phyloP scores from a whole-genome alignment of 2,888 invertebrate species.

The Drosophila anomalata region DNA sequence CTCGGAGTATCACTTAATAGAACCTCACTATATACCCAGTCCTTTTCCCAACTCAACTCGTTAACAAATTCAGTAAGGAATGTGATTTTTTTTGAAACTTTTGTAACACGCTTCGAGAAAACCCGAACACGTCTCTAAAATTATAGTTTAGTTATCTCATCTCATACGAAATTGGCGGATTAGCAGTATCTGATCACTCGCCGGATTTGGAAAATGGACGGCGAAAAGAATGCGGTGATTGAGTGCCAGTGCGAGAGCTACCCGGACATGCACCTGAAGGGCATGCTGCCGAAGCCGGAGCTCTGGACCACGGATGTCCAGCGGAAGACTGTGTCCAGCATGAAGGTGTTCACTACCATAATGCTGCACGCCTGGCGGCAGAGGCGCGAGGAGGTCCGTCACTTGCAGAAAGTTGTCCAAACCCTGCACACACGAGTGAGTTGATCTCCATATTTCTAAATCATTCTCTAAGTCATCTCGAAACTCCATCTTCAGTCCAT shows the following conservation, averaged over 20 bases:
- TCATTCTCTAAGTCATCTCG: neutral
- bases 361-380: slow-evolving; percentile 81
- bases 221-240: slow-evolving; percentile 6
- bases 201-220: slow-evolving; percentile 5
- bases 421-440: slow-evolving; percentile 66
- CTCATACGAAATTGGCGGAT: neutral
- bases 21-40: slow-evolving; percentile 18
- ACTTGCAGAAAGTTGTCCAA: slow-evolving; percentile 60
- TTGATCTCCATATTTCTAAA: neutral
- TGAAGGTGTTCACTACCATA: slow-evolving; percentile 74
- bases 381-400: slow-evolving; percentile 71
- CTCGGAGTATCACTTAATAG: slow-evolving; percentile 14
- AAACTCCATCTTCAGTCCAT: slow-evolving; percentile 56
- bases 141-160: slow-evolving; percentile 45
- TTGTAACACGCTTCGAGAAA: slow-evolving; percentile 28
- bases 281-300: neutral
- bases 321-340: slow-evolving; percentile 48
- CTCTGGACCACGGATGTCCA: neutral
- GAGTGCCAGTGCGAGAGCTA: neutral
- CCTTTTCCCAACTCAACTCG: neutral
- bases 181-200: neutral
- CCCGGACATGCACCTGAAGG: neutral
- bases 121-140: slow-evolving; percentile 30
- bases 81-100: slow-evolving; percentile 22
- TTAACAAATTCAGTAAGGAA: slow-evolving; percentile 29